Conservation (phyloP, 2,113 vertebrate species). For the Sula dactylatra region DNA sequence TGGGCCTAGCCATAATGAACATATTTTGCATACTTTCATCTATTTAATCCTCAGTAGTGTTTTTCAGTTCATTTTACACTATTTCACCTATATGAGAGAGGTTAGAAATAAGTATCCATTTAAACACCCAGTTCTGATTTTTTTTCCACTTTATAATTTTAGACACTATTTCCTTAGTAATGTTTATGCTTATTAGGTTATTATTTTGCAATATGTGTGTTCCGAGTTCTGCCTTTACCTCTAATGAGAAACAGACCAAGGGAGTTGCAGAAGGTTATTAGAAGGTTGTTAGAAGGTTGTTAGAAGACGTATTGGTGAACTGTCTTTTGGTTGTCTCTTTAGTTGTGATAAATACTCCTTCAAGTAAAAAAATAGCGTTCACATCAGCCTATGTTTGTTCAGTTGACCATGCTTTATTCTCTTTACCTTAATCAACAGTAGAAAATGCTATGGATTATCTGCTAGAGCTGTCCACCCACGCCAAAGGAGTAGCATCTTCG, state of each 20-base stretch:
- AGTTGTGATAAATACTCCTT: not conserved
- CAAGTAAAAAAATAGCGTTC: not conserved
- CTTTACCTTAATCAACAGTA: constrained; percentile 72
- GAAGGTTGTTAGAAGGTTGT: not conserved
- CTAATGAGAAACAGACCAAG: not conserved
- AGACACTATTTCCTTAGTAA: not conserved
- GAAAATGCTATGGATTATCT: constrained; percentile 93
- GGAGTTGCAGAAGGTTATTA: not conserved
- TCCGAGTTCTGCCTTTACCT: not conserved
- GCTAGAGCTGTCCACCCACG: constrained; percentile 87
- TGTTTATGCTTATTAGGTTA: not conserved
- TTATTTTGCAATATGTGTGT: not conserved
- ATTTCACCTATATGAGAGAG: not conserved
- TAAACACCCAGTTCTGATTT: not conserved
- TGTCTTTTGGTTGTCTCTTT: not conserved
- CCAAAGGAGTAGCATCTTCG: constrained; percentile 70
- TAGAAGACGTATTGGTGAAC: not conserved
- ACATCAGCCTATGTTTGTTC: not conserved
- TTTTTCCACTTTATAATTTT: not conserved
- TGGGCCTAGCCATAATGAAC: not conserved
- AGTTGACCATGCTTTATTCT: constrained; percentile 15
- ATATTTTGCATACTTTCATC: not conserved
- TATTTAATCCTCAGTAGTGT: not conserved
- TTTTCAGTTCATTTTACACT: not conserved
- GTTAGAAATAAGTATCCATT: not conserved